Percentiles rank a stretch among this genome's conserved stretches.
Evolutionary conservation across 2,888 invertebrate genomes (phyloP).

Genomic region (Scaptomyza flava): DNA sequence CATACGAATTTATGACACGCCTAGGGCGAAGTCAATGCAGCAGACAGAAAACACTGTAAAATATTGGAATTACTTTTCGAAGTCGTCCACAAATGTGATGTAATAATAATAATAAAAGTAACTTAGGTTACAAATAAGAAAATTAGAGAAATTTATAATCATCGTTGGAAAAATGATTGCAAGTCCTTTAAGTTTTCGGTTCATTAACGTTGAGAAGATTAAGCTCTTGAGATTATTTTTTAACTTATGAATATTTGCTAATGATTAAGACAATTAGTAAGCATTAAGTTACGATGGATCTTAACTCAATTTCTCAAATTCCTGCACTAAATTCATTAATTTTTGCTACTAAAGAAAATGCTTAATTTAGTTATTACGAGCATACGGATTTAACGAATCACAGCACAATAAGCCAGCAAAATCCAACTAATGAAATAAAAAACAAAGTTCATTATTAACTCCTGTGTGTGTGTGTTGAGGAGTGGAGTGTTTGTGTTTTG

Average conservation of each 20-base stretch:
- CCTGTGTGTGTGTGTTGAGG: slow-evolving; percentile 10
- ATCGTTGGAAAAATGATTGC: too few species aligned
- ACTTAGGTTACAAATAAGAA: too few species aligned
- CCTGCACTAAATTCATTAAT: background rate
- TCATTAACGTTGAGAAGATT: background rate
- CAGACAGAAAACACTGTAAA: slow-evolving; percentile 39
- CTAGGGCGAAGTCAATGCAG: slow-evolving; percentile 22
- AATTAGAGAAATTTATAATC: too few species aligned
- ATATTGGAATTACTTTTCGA: slow-evolving; percentile 44
- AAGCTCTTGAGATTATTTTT: slow-evolving; percentile 6
- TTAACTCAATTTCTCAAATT: too few species aligned
- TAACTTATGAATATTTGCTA: background rate
- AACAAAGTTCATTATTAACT: slow-evolving; percentile 32
- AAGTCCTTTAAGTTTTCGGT: too few species aligned
- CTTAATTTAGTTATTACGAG: background rate
- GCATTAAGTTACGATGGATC: too few species aligned
- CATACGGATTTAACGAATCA: slow-evolving; percentile 17
- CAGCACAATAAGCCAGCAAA: slow-evolving; percentile 15
- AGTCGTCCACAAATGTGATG: slow-evolving; percentile 12
- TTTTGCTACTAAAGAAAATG: background rate
- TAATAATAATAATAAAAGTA: too few species aligned
- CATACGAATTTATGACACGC: slow-evolving; percentile 45
- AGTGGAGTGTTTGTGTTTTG: slow-evolving; percentile 7
- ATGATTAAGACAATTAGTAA: too few species aligned
- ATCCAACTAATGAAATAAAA: slow-evolving; percentile 1